Percentiles rank a stretch among this genome's conserved stretches.
Conservation (phyloP, 2,888 invertebrate genomes). For the Amblyjoppa fuscipennis region DNA sequence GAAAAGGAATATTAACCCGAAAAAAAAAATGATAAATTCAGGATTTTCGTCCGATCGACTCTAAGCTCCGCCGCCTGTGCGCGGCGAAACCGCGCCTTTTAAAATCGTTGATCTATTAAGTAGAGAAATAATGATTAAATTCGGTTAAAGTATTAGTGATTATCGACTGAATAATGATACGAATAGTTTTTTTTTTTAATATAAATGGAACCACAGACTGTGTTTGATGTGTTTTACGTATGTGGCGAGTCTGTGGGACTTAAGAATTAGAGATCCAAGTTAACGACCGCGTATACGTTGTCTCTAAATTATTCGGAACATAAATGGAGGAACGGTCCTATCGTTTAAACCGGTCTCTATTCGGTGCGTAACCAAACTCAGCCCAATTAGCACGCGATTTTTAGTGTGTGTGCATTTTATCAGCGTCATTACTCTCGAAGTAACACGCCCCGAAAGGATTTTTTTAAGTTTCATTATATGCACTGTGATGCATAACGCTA, state of each 20-base stretch:
- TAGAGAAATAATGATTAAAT: conserved; percentile 28
- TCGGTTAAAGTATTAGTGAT: conserved; percentile 25
- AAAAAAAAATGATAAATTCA: neutral
- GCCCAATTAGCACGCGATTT: neutral
- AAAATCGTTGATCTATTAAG: conserved; percentile 37
- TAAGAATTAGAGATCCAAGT: conserved; percentile 48
- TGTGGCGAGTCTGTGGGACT: conserved; percentile 29
- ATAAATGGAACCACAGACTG: neutral
- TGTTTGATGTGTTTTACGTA: conserved; percentile 12
- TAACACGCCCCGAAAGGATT: neutral
- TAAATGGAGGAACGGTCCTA: conserved; percentile 38
- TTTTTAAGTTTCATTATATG: neutral
- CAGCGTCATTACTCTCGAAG: neutral
- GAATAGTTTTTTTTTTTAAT: neutral
- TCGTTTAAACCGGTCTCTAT: neutral
- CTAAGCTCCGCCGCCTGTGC: neutral
- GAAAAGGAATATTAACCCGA: neutral
- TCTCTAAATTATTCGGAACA: conserved; percentile 46
- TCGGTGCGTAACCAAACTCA: neutral
- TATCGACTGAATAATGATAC: neutral
- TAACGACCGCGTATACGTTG: conserved; percentile 34
- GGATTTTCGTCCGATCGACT: conserved; percentile 4
- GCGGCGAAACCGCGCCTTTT: neutral
- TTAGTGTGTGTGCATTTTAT: neutral
- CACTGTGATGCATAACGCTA: neutral